Percentiles rank a stretch among this genome's conserved stretches.
Evolutionary conservation across 2,797 vertebrate species (phyloP).

Genomic region (Etheostoma nigrum): DNA sequence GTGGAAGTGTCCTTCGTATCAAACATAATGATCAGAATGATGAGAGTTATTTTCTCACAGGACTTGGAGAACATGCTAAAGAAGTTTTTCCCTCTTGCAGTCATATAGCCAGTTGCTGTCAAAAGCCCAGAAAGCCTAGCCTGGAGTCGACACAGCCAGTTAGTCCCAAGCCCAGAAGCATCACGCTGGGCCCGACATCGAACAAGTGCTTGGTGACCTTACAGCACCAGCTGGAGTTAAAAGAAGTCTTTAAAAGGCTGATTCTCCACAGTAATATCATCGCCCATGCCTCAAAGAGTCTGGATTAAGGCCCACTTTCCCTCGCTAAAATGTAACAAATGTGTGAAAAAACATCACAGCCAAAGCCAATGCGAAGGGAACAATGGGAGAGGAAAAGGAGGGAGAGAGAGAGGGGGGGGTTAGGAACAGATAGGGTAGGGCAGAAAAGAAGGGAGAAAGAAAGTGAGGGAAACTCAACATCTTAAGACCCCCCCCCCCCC

Average conservation of each 20-base stretch:
- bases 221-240: conserved; percentile 69
- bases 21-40: conserved; percentile 17
- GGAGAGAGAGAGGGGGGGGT: neutral
- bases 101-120: conserved; percentile 16
- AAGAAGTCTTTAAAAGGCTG: conserved; percentile 70
- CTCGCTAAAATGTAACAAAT: conserved; percentile 69
- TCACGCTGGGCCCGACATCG: conserved; percentile 49
- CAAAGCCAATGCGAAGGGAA: conserved; percentile 49
- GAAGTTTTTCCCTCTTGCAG: conserved; percentile 33
- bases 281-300: conserved; percentile 67
- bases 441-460: conserved; percentile 40
- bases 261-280: conserved; percentile 75
- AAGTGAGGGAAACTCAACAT: conserved; percentile 58
- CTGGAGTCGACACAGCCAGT: conserved; percentile 59
- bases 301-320: conserved; percentile 71
- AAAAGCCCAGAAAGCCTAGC: conserved; percentile 41
- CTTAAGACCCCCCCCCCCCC: conserved; percentile 36
- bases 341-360: conserved; percentile 71
- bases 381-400: conserved; percentile 44
- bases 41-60: conserved; percentile 16
- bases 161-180: conserved; percentile 53
- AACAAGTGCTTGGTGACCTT: conserved; percentile 72
- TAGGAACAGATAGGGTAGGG: conserved; percentile 9
- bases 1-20: conserved; percentile 4
- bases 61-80: conserved; percentile 28